Percentiles rank a stretch among this genome's conserved stretches.
Evolutionary conservation across 2,888 invertebrate species (phyloP).

Genomic region (Eubasilissa splendida): DNA sequence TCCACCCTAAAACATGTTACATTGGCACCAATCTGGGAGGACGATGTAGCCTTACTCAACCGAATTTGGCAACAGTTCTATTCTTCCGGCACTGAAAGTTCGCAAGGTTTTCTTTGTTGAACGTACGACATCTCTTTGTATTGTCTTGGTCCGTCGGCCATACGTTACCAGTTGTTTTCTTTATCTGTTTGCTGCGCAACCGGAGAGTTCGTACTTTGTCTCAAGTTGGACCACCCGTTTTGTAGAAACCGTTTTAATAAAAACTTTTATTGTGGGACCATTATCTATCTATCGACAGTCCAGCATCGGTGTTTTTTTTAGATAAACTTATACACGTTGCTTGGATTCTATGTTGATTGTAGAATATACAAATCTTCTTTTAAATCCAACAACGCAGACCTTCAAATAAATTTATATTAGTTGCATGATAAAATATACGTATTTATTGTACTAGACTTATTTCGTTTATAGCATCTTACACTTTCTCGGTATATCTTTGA

Average conservation of each 20-base stretch:
- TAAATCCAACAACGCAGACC: no score
- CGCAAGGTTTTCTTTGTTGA: slow-evolving; percentile 46
- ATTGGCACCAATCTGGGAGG: neutral
- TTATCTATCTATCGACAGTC: slow-evolving; percentile 48
- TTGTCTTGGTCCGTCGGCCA: slow-evolving; percentile 56
- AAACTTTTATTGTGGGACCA: slow-evolving; percentile 56
- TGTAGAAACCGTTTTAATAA: slow-evolving; percentile 52
- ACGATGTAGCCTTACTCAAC: slow-evolving; percentile 7
- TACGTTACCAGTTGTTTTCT: slow-evolving; percentile 54
- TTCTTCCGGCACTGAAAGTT: slow-evolving; percentile 41
- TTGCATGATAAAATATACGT: no score
- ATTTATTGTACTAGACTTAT: no score
- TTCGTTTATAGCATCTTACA: no score
- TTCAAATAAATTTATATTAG: no score
- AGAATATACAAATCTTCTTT: no score
- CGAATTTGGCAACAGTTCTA: slow-evolving; percentile 52
- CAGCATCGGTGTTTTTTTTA: slow-evolving; percentile 15
- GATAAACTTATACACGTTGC: neutral
- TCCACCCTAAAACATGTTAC: neutral
- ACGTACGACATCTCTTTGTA: slow-evolving; percentile 54
- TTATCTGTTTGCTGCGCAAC: slow-evolving; percentile 50
- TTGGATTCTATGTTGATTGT: no score
- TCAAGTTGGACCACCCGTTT: slow-evolving; percentile 41
- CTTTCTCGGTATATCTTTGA: no score
- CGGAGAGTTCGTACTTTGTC: slow-evolving; percentile 48